A percentile compares a stretch with the other conserved stretches of the same genome.
Conservation (phyloP, 2,113 vertebrate species). For the Spilogale gracilis region DNA sequence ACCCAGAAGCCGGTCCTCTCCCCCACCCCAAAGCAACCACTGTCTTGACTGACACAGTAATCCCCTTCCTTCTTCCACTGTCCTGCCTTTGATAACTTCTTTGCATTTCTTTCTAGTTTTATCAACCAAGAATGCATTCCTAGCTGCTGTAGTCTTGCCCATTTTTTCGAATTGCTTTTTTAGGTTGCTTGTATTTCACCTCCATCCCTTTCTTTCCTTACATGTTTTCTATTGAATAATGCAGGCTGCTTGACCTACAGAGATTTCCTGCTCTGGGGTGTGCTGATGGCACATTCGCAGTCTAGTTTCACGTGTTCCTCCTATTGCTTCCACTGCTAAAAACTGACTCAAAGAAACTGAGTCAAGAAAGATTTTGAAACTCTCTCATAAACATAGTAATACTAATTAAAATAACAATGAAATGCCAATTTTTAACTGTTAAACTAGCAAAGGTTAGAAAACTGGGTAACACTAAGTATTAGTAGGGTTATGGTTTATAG, state of each 20-base stretch:
- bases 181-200: neutral
- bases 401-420: neutral
- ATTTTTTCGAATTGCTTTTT: neutral
- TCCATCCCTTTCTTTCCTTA: neutral
- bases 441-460: neutral
- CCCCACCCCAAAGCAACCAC: neutral
- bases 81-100: neutral
- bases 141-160: neutral
- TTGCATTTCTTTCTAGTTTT: conserved; percentile 20
- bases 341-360: neutral
- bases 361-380: neutral
- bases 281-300: neutral
- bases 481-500: neutral
- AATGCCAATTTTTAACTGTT: neutral
- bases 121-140: neutral
- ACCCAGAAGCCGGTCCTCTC: neutral
- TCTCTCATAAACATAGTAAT: neutral
- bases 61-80: neutral
- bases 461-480: neutral
- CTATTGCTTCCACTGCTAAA: too few relatives aligned
- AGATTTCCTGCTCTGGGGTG: neutral
- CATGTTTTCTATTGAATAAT: neutral
- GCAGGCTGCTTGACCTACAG: neutral
- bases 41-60: neutral
- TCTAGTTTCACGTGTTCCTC: neutral